A percentile compares a stretch with the other conserved stretches of the same genome.
These are phyloP conservation scores for Halichondria panicea DNA, from an alignment of 37 sponge, comb jelly and placozoan species.

Conservation along the genomic window DNA sequence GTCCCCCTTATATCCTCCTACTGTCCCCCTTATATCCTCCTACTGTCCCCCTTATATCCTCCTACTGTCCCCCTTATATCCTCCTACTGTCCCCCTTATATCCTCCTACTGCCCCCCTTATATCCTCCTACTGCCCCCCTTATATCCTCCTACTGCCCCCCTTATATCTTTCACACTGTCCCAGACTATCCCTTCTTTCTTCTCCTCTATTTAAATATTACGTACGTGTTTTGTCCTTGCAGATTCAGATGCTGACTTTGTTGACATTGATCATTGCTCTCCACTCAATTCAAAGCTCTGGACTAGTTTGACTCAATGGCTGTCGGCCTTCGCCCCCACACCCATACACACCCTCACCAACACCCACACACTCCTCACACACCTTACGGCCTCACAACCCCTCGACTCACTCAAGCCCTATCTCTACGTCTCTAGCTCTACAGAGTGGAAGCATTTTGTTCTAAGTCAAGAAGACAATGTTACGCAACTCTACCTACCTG, in stretches of 20 bases:
- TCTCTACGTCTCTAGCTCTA: background rate
- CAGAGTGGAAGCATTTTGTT: constrained; percentile 35
- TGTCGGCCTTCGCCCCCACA: constrained; percentile 20
- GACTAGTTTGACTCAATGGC: background rate
- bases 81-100: no score
- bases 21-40: no score
- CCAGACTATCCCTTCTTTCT: background rate
- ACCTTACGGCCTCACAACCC: constrained; percentile 1
- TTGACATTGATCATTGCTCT: constrained; percentile 19
- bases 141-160: no score
- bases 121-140: no score
- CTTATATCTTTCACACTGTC: no score
- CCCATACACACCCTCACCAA: constrained; percentile 1
- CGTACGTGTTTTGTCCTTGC: background rate
- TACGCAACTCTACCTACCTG: constrained; percentile 27
- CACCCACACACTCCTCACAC: background rate
- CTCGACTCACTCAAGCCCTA: background rate
- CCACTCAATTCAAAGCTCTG: constrained; percentile 26
- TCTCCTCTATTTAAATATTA: background rate
- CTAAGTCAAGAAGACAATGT: constrained; percentile 19
- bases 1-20: no score
- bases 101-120: no score
- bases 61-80: no score
- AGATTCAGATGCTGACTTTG: background rate
- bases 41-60: no score